These are phyloP conservation scores for Neodontobutis hainanensis DNA, from an alignment of 2,113 vertebrate species.

Conservation along the genomic window DNA sequence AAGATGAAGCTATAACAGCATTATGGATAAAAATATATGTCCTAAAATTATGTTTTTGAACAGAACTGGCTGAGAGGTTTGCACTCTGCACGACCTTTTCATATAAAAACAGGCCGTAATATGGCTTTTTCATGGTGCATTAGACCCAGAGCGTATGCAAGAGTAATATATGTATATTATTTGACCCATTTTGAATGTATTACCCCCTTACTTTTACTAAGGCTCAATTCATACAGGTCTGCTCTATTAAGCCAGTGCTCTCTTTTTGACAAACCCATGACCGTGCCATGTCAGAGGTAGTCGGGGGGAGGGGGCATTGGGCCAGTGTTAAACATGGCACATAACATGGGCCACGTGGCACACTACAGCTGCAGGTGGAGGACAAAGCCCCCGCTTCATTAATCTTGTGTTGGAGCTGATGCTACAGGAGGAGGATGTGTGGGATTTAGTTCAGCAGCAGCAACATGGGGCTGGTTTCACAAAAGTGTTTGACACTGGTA, in stretches of 20 bases:
- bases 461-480: neutral
- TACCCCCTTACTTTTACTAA: neutral
- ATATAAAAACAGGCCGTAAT: neutral
- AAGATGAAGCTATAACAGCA: too few relatives aligned
- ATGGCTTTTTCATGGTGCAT: neutral
- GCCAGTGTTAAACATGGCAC: slow-evolving; percentile 8
- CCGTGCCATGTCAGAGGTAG: slow-evolving; percentile 12
- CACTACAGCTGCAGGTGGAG: slow-evolving; percentile 13
- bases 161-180: neutral
- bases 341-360: slow-evolving; percentile 13
- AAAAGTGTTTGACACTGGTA: neutral
- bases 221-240: neutral
- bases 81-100: neutral
- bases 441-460: neutral
- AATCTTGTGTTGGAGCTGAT: neutral
- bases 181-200: neutral
- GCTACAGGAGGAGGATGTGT: neutral
- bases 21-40: neutral
- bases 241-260: neutral
- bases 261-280: slow-evolving; percentile 24
- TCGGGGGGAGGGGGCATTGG: slow-evolving; percentile 20
- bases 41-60: neutral
- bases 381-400: neutral
- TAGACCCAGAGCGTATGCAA: neutral
- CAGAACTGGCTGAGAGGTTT: neutral